phyloP scores from a whole-genome alignment of 1,140 invertebrate species.

The Habropoda laboriosa region DNA sequence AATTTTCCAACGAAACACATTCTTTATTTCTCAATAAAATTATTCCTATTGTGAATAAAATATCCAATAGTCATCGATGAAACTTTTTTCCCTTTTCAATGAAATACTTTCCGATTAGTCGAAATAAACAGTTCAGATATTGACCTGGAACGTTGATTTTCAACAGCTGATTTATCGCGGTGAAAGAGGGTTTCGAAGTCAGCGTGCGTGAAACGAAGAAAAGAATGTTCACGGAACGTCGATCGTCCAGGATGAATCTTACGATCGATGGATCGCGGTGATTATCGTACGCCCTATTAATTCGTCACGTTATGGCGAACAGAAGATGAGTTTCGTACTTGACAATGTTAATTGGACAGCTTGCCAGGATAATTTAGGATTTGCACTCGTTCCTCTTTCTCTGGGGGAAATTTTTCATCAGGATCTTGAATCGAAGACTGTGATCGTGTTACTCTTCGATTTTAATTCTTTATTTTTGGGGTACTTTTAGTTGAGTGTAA shows the following conservation, averaged over 20 bases:
- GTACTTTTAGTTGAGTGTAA: no score
- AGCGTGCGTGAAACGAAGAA: conserved; percentile 33
- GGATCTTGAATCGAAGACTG: no score
- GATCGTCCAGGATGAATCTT: conserved; percentile 26
- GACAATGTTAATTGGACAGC: not conserved
- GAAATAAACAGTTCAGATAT: not conserved
- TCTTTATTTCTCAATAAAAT: no score
- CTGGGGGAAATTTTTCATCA: not conserved
- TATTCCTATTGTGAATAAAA: no score
- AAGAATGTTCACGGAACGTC: not conserved
- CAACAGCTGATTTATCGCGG: not conserved
- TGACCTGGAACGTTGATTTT: not conserved
- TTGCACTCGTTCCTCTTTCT: not conserved
- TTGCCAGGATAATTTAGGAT: not conserved
- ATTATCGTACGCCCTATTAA: conserved; percentile 20
- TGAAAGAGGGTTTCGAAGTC: not conserved
- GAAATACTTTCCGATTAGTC: no score
- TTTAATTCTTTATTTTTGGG: no score
- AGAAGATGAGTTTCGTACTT: not conserved
- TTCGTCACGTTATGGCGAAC: not conserved
- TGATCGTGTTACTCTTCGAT: no score
- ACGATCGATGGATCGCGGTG: conserved; percentile 24
- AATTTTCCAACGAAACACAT: no score
- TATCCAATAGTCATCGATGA: no score
- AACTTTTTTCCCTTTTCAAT: no score